phyloP scores from a whole-genome alignment of 37 sponge, comb jelly and placozoan species.

The Chondrosia reniformis region DNA sequence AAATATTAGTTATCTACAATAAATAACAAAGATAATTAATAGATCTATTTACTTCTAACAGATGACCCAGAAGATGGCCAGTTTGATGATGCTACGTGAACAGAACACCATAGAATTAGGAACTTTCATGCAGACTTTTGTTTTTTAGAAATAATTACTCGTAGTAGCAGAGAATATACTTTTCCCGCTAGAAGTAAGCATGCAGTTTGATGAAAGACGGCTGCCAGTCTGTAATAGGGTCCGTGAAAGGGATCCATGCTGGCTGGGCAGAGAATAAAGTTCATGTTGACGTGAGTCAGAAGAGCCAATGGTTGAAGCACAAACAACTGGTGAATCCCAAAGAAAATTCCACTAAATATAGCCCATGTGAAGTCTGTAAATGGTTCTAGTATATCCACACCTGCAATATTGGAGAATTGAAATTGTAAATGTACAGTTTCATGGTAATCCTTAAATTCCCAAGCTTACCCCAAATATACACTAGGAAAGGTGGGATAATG shows the following conservation, averaged over 20 bases:
- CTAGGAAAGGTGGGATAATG: conserved; percentile 76
- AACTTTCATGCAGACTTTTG: neutral
- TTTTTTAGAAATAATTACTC: neutral
- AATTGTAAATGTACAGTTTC: neutral
- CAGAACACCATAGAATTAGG: neutral
- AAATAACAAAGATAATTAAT: neutral
- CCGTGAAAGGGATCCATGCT: conserved; percentile 76
- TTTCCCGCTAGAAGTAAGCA: conserved; percentile 66
- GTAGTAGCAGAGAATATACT: conserved; percentile 42
- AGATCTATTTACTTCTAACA: neutral
- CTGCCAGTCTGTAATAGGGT: conserved; percentile 73
- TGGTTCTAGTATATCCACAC: conserved; percentile 65
- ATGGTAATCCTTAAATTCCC: neutral
- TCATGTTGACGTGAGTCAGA: conserved; percentile 83
- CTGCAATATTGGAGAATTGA: conserved; percentile 14
- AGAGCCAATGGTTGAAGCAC: conserved; percentile 72
- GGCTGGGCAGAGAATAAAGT: conserved; percentile 82
- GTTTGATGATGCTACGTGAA: conserved; percentile 70
- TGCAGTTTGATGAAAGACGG: conserved; percentile 67
- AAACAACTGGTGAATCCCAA: conserved; percentile 82
- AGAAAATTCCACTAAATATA: conserved; percentile 63
- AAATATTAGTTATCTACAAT: neutral
- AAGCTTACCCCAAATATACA: conserved; percentile 77
- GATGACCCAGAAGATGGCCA: conserved; percentile 24
- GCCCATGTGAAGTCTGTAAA: conserved; percentile 76